Conservation (phyloP, 1,140 invertebrate species). For the Acromyrmex charruanus region DNA sequence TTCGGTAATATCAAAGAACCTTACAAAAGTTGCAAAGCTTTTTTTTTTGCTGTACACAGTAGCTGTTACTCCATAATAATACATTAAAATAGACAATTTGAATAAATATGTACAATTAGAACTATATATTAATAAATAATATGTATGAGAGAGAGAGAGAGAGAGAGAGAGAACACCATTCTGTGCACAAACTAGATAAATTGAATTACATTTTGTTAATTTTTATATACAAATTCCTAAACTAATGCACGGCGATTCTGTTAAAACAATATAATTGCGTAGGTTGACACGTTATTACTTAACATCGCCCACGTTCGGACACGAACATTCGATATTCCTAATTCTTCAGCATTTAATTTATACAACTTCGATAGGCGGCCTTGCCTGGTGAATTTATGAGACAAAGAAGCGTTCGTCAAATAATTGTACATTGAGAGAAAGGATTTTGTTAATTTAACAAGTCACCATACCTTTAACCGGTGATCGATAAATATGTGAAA, state of each 20-base stretch:
- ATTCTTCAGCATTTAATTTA: slow-evolving; percentile 34
- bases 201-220: neutral
- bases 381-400: slow-evolving; percentile 19
- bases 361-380: slow-evolving; percentile 25
- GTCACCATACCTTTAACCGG: too few relatives aligned
- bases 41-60: too few relatives aligned
- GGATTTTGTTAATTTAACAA: too few relatives aligned
- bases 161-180: neutral
- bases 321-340: slow-evolving; percentile 14
- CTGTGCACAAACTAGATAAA: too few relatives aligned
- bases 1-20: too few relatives aligned
- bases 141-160: too few relatives aligned
- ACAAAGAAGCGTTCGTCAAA: neutral
- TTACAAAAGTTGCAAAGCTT: too few relatives aligned
- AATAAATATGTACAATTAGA: too few relatives aligned
- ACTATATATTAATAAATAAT: too few relatives aligned
- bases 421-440: neutral
- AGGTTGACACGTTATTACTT: slow-evolving; percentile 18
- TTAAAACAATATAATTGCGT: neutral
- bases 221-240: neutral
- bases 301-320: slow-evolving; percentile 1
- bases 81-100: too few relatives aligned
- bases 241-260: neutral
- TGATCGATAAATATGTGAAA: too few relatives aligned
- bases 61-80: too few relatives aligned